phyloP scores from a whole-genome alignment of 2,888 invertebrate genomes.

The Yponomeuta evonymella region DNA sequence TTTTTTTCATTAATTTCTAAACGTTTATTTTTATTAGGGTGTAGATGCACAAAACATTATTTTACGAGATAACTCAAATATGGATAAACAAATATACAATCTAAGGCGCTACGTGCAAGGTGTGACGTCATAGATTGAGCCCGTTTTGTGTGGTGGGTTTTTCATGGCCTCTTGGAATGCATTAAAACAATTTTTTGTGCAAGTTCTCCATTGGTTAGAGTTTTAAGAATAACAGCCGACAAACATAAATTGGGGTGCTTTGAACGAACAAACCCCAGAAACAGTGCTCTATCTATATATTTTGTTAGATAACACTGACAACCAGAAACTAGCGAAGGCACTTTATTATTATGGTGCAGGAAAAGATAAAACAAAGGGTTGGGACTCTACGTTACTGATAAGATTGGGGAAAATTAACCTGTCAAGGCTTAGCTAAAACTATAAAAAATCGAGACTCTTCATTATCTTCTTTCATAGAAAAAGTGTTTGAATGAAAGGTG shows the following conservation, averaged over 20 bases:
- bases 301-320: conserved; percentile 12
- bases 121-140: no score
- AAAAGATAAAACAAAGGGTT: conserved; percentile 15
- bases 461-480: background rate
- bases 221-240: background rate
- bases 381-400: conserved; percentile 10
- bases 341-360: conserved; percentile 13
- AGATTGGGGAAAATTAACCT: conserved; percentile 11
- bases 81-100: no score
- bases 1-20: no score
- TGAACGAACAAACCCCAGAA: background rate
- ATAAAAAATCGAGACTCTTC: background rate
- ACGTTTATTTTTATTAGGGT: no score
- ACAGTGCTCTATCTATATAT: conserved; percentile 10
- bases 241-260: background rate
- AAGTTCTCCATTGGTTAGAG: background rate
- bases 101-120: no score
- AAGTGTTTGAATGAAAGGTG: background rate
- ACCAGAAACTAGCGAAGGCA: conserved; percentile 10
- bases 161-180: no score
- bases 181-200: no score
- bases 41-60: no score
- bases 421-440: background rate
- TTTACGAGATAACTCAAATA: no score
- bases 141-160: no score